Evolutionary conservation across 2,888 invertebrate species (phyloP).

Genomic region (Cloeon dipterum): DNA sequence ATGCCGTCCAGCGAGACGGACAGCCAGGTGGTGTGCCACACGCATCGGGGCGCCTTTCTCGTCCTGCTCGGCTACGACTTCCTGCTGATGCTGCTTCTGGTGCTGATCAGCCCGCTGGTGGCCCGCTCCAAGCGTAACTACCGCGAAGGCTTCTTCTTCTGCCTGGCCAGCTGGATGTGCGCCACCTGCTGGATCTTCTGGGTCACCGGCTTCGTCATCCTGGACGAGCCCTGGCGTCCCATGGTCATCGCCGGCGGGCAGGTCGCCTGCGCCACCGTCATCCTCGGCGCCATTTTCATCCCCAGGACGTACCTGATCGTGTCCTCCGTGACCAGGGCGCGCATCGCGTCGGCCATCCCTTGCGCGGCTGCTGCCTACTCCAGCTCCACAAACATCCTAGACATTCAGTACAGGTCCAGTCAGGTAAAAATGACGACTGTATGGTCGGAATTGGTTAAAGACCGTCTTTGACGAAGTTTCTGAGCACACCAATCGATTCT

Average conservation of each 20-base stretch:
- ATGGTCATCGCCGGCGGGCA: slow-evolving; percentile 33
- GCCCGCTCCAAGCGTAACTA: slow-evolving; percentile 40
- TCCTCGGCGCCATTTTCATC: slow-evolving; percentile 37
- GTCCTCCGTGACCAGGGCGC: slow-evolving; percentile 32
- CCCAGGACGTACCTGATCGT: slow-evolving; percentile 45
- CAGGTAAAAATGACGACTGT: too few relatives aligned
- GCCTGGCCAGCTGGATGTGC: slow-evolving; percentile 26
- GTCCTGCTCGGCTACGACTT: slow-evolving; percentile 33
- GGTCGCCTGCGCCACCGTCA: slow-evolving; percentile 33
- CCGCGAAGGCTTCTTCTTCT: slow-evolving; percentile 28
- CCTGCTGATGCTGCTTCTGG: slow-evolving; percentile 21
- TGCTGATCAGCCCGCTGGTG: slow-evolving; percentile 31
- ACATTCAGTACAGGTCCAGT: slow-evolving; percentile 7
- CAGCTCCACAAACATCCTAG: slow-evolving; percentile 7
- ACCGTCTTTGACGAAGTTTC: too few relatives aligned
- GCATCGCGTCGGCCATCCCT: slow-evolving; percentile 17
- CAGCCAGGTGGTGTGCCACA: background rate
- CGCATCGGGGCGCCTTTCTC: slow-evolving; percentile 15
- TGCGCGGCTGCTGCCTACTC: slow-evolving; percentile 8
- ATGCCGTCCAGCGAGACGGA: background rate
- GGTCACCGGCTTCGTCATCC: slow-evolving; percentile 27
- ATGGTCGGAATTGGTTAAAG: too few relatives aligned
- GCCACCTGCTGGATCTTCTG: slow-evolving; percentile 34
- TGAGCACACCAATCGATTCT: too few relatives aligned
- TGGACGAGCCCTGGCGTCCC: slow-evolving; percentile 17